Conservation (phyloP, 2,113 vertebrate genomes). For the Microtus ochrogaster region DNA sequence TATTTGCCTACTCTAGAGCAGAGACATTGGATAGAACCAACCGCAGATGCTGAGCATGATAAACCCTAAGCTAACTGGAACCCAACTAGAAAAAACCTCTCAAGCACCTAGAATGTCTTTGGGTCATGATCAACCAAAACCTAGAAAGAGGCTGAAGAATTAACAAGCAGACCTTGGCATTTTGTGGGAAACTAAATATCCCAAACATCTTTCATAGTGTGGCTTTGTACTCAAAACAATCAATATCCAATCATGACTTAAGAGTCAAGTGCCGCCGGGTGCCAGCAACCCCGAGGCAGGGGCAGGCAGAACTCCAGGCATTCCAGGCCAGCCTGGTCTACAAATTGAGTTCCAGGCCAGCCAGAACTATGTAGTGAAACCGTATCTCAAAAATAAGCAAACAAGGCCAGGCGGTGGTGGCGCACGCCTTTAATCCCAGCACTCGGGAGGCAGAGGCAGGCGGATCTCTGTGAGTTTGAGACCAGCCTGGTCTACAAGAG, state of each 20-base stretch:
- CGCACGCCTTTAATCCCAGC: no score
- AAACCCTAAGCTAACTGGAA: not conserved
- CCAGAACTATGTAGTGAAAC: not conserved
- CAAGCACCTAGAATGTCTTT: constrained; percentile 5
- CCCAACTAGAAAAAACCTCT: not conserved
- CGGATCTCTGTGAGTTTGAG: no score
- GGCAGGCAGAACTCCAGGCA: not conserved
- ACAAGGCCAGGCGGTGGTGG: no score
- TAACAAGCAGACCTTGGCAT: not conserved
- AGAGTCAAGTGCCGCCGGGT: no score
- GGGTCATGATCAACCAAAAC: not conserved
- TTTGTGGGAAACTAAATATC: not conserved
- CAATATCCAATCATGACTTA: not conserved
- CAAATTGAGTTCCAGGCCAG: not conserved
- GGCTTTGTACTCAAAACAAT: not conserved
- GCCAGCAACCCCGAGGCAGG: not conserved
- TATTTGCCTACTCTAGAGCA: not conserved
- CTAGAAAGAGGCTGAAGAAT: constrained; percentile 5
- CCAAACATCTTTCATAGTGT: not conserved
- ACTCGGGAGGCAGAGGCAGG: no score
- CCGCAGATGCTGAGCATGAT: not conserved
- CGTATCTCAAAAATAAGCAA: not conserved
- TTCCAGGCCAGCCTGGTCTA: not conserved
- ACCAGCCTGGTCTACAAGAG: no score
- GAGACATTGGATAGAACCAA: not conserved